A percentile compares a stretch with the other conserved stretches of the same genome.
Evolutionary conservation across 2,113 vertebrate species (phyloP).

Genomic region (Benitochromis conjunctus): DNA sequence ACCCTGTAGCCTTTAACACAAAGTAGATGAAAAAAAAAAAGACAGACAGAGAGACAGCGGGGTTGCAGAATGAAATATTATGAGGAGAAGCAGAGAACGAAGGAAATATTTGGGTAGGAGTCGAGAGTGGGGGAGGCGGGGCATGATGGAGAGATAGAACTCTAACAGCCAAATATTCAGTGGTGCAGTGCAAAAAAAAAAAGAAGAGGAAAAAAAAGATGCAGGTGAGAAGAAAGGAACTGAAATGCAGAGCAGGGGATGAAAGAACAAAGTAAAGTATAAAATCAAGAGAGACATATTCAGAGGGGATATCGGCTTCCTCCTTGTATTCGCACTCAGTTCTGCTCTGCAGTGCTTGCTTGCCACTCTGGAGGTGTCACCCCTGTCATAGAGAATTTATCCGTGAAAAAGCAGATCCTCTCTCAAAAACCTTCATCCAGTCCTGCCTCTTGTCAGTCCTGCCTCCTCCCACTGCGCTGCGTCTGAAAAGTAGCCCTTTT

Average conservation of each 20-base stretch:
- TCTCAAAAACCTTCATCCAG: background rate
- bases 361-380: slow-evolving; percentile 28
- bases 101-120: background rate
- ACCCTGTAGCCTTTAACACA: slow-evolving; percentile 44
- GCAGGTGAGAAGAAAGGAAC: background rate
- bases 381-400: slow-evolving; percentile 32
- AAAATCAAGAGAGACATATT: background rate
- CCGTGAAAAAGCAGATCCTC: background rate
- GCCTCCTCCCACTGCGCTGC: background rate
- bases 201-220: background rate
- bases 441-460: background rate
- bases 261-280: background rate
- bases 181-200: background rate
- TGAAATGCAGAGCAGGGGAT: background rate
- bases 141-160: background rate
- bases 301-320: background rate
- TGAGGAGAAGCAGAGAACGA: background rate
- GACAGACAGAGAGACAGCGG: background rate
- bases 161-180: background rate
- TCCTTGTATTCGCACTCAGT: background rate
- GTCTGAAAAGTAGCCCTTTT: background rate
- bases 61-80: background rate
- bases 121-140: background rate
- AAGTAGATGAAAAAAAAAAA: background rate
- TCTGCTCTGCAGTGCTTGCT: background rate